A percentile compares a stretch with the other conserved stretches of the same genome.
Conservation (phyloP, 2,113 vertebrate species). For the Solenodon paradoxus region DNA sequence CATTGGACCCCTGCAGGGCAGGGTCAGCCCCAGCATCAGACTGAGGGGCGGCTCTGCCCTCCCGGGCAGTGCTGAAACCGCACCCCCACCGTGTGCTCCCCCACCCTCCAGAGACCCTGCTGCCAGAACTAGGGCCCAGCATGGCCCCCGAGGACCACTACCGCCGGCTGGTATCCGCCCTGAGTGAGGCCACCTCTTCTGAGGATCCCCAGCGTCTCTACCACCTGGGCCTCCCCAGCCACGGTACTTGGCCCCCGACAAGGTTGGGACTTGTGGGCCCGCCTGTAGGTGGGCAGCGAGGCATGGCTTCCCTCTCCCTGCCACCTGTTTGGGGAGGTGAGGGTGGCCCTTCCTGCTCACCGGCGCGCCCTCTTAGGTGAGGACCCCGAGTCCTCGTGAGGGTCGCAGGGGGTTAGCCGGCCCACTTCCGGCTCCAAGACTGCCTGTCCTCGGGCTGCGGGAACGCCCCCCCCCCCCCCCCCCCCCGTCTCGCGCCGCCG, state of each 20-base stretch:
- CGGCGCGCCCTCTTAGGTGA: too few relatives aligned
- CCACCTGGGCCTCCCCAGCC: slow-evolving; percentile 92
- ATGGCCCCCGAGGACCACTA: slow-evolving; percentile 99
- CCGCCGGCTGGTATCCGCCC: slow-evolving; percentile 93
- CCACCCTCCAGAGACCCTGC: slow-evolving; percentile 86
- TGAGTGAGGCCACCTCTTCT: slow-evolving; percentile 91
- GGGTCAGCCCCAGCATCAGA: neutral
- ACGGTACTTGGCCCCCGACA: slow-evolving; percentile 82
- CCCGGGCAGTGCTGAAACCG: too few relatives aligned
- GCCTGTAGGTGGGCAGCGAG: neutral
- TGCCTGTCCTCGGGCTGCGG: too few relatives aligned
- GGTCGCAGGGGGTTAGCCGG: too few relatives aligned
- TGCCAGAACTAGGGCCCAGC: slow-evolving; percentile 88
- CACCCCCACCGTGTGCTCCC: neutral
- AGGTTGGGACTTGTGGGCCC: too few relatives aligned
- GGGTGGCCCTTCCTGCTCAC: too few relatives aligned
- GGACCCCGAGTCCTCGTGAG: too few relatives aligned
- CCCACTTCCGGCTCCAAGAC: too few relatives aligned
- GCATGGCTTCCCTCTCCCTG: neutral
- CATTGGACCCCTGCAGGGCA: neutral
- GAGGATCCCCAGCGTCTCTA: slow-evolving; percentile 97
- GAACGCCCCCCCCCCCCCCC: too few relatives aligned
- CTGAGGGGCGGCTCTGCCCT: neutral
- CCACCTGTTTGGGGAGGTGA: neutral
- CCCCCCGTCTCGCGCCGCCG: too few relatives aligned